Evolutionary conservation across 2,888 invertebrate genomes (phyloP).

Genomic region (Acheta domesticus): DNA sequence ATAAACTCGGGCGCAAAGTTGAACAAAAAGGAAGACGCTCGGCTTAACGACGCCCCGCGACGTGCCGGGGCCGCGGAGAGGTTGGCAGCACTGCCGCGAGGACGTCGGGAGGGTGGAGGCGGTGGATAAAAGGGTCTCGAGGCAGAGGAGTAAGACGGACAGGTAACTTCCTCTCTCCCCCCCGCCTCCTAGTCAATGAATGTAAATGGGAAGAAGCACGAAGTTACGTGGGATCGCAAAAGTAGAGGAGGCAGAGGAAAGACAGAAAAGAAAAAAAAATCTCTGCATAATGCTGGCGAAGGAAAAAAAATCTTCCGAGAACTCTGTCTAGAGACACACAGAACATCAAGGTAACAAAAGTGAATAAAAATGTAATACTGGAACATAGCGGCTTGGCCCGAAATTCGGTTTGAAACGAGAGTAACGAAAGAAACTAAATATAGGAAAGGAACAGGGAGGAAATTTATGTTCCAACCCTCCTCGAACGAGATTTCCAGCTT

Average conservation of each 20-base stretch:
- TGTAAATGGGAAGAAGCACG: background rate
- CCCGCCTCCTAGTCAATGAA: background rate
- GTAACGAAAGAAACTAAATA: no score
- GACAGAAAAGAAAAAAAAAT: background rate
- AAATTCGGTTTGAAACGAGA: no score
- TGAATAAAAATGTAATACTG: conserved; percentile 1
- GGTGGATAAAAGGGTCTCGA: background rate
- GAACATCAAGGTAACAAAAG: background rate
- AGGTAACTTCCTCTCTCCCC: background rate
- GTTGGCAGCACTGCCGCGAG: background rate
- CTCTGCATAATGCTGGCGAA: background rate
- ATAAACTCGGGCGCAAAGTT: background rate
- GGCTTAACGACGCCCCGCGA: background rate
- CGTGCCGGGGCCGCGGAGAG: conserved; percentile 5
- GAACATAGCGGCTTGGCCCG: no score
- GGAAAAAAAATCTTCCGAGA: background rate
- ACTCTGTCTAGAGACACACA: background rate
- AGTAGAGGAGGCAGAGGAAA: background rate
- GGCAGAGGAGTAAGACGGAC: background rate
- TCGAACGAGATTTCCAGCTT: no score
- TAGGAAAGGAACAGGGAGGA: no score
- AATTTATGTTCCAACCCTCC: no score
- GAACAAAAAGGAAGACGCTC: background rate
- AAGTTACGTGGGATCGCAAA: background rate
- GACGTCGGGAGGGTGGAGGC: no score